Evolutionary conservation across 2,888 invertebrate species (phyloP), one percentile per base, ranked within the genome.

Genomic region (Iselma pallidipennis): DNA sequence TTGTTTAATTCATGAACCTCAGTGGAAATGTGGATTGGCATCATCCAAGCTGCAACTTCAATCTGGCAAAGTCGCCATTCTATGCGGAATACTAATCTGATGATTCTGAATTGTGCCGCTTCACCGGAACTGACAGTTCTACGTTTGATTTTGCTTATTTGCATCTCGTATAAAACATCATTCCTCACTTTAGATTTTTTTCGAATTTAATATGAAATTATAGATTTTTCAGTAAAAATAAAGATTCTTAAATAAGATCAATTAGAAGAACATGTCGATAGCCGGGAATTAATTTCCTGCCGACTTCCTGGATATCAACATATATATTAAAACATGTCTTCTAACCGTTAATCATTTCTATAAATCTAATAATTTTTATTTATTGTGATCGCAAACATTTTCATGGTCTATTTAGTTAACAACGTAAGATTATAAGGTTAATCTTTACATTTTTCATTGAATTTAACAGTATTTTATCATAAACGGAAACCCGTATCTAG

Each of bases 71-170:
- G 74, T 74, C 75, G 71, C 70, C 65, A 66, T 65, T 70, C 74
- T 76, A 77, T 71, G 68, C 70, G 67, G 79, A 79, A 79, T 79
- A 77, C 77, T 79, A 78, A 79, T 78, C 76, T 67, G 45, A 70
- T 71, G 71, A 72, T 71, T 75, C 71, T 76, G 75, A 77, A 75
- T 71, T 74, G 66, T 71, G 72, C 76, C 75, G 76, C 71, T 67
- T 62, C 71, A 74, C 74, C 76, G 75, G 76, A 75, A 76, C 74
- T 68, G 73, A 65, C 71, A 66, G n/a, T n/a, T n/a, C 57, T 64
- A 57, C 63, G 31, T 61, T 60, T 54, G 48, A 61, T 62, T 64
- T 65, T 65, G 59, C 60, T 67, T 66, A 55, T 68, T 66, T 66
- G 66, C 61, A 58, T 58, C 53, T 66, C 61, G 59, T 3, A 3